Base-by-base conservation (phyloP, 2,888 invertebrate genomes). In the Phymatocera aterrima region DNA sequence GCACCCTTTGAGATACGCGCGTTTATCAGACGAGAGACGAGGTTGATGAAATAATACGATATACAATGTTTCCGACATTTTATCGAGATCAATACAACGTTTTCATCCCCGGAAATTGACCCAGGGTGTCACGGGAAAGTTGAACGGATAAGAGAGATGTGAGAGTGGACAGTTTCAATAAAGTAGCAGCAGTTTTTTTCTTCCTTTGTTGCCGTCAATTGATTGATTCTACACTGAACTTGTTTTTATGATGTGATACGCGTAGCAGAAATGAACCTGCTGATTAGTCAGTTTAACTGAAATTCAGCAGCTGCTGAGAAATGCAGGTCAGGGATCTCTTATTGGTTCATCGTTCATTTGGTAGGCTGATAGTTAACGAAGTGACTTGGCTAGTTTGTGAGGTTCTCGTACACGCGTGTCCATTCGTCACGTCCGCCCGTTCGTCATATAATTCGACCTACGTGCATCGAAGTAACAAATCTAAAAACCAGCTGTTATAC, bases 21-120 rank as follows among this genome's bases (percentile, higher is more conserved):
- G 21, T n/a, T 37, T 28, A 60, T n/a, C 60, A 12, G 5, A 60
- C 31, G 64, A 37, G 37, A 8, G 37, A 37, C n/a, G 37, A 64
- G 37, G 37, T 37, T 12, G n/a, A 34, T 37, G 6, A 24, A 21
- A 28, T 51, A 31, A 51, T 51, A 51, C 34, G 31, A 12, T 48
- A 48, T 24, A n/a, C 28, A 51, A 51, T 48, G 51, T 72, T 51
- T 51, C 70, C 28, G 40, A 68, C 24, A 24, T 68, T 28, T 34
- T 24, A 31, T 51, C 72, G 72, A 51, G 48, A 51, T 72, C 72
- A 34, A 72, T 51, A 72, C 31, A 18, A 72, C 51, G 48, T 51
- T 72, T 72, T 72, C 31, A 21, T 10, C 18, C 24, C 48, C 72
- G 72, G 72, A 72, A 72, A 72, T 72, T 48, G 72, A 72, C 72